Base-by-base conservation (phyloP, 2,888 invertebrate species). In the Hypselothyrea guttata region DNA sequence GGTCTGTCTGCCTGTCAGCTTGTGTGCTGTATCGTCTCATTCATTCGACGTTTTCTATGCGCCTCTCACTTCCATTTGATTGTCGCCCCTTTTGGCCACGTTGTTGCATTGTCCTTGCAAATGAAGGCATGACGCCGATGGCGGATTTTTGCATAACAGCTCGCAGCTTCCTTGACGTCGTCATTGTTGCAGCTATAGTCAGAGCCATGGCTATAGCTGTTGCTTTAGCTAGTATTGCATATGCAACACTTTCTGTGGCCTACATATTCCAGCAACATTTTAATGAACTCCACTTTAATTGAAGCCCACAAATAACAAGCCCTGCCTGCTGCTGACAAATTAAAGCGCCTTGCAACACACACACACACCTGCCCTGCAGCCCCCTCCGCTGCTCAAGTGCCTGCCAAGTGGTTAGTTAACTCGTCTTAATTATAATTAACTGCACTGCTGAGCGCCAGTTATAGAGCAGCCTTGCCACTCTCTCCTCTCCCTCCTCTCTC, bases 381-480 rank as follows among this genome's bases (percentile, higher is more conserved):
- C 9, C 15, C 31, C 9, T 2, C 27, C 27, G 52, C 37, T 42
- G 13, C 46, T 58, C 48, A 52, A 75, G 75, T 62, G 69, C 55
- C 61, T 58, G 72, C 53, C 73, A 86, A 83, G 82, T 81, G 85
- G 78, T 83, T 69, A 83, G 83, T 88, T 85, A 88, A 87, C 86
- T 88, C 75, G 87, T 75, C 87, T 88, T 88, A 88, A 88, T 88
- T 88, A 86, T 87, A 88, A 88, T 88, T 88, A 88, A 88, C 88
- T 88, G 75, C 84, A 84, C 86, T 86, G 71, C 73, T 68, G 70
- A 75, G 67, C 76, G 52, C 42, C 56, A 45, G 46, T 22, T 5
- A 22, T 22, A 22, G 22, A 22, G 34, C 13, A 13, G 13, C 13
- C 12, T n/a, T 11, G 1, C 34, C 34, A 22, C 22, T 22, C 22